Evolutionary conservation across 2,797 vertebrate genomes (phyloP).

Genomic region (Gymnothorax javanicus): DNA sequence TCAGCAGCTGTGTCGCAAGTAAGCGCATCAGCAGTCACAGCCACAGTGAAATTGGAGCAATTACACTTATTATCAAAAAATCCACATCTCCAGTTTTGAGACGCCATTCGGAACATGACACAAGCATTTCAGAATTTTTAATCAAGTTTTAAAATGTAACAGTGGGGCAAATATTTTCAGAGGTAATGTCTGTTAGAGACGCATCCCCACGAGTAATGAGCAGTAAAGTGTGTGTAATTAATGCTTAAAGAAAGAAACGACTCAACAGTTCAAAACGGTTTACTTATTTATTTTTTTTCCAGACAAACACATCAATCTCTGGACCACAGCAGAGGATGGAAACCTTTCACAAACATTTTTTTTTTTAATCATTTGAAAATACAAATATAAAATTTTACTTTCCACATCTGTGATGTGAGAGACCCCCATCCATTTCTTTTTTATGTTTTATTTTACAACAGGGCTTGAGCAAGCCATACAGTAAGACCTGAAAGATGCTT

Average conservation of each 20-base stretch:
- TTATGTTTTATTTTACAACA: conserved; percentile 86
- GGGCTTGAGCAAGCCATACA: conserved; percentile 90
- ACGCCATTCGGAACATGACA: too few species aligned
- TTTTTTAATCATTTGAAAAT: conserved; percentile 83
- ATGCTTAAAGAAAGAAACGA: conserved; percentile 55
- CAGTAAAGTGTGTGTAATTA: background rate
- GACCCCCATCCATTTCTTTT: conserved; percentile 87
- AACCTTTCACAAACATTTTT: conserved; percentile 94
- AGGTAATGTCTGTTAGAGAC: too few species aligned
- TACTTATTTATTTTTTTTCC: conserved; percentile 80
- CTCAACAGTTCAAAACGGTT: conserved; percentile 67
- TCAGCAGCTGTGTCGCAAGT: too few species aligned
- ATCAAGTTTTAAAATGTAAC: too few species aligned
- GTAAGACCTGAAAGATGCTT: conserved; percentile 93
- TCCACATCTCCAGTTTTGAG: too few species aligned
- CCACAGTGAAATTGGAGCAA: too few species aligned
- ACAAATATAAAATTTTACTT: conserved; percentile 98
- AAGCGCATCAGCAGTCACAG: too few species aligned
- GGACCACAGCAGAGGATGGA: conserved; percentile 96
- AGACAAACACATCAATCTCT: conserved; percentile 95
- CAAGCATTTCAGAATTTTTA: too few species aligned
- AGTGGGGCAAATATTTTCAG: too few species aligned
- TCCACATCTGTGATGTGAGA: conserved; percentile 96
- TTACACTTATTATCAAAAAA: too few species aligned
- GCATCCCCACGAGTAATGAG: too few species aligned